These are phyloP conservation scores for Mycalesis mineus DNA, from an alignment of 2,888 invertebrate species.

Conservation along the genomic window DNA sequence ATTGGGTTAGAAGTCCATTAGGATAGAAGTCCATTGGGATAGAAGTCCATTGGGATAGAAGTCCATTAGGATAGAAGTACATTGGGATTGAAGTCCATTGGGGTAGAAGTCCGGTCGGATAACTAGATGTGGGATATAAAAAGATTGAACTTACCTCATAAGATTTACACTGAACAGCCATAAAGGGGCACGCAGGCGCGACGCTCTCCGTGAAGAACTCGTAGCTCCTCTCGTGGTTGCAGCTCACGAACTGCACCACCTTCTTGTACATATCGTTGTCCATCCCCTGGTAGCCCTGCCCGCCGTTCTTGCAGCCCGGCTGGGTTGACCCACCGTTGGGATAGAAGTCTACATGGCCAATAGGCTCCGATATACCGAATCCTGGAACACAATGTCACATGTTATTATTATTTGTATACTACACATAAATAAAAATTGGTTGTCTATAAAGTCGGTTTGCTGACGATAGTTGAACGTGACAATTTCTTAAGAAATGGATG, in stretches of 20 bases:
- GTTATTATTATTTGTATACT: no score
- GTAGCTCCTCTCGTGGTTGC: constrained; percentile 92
- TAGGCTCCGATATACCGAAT: constrained; percentile 88
- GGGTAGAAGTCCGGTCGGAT: no score
- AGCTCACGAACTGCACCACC: constrained; percentile 85
- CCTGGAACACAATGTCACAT: constrained; percentile 58
- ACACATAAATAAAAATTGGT: no score
- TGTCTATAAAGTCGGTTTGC: no score
- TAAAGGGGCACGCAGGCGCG: constrained; percentile 85
- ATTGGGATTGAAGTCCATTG: no score
- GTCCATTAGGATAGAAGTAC: no score
- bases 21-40: no score
- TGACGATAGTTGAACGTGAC: no score
- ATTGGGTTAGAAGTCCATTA: no score
- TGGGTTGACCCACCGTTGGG: constrained; percentile 92
- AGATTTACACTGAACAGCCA: constrained; percentile 87
- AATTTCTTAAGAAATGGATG: no score
- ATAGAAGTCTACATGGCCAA: constrained; percentile 94
- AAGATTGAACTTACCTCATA: constrained; percentile 79
- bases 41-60: no score
- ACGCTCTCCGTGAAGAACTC: constrained; percentile 91
- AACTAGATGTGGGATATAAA: no score
- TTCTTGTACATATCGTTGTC: constrained; percentile 52
- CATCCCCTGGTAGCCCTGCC: constrained; percentile 34
- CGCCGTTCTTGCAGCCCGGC: constrained; percentile 61